These are phyloP conservation scores for Psittacula derbiana DNA, from an alignment of 2,797 vertebrate genomes.

Conservation along the genomic window DNA sequence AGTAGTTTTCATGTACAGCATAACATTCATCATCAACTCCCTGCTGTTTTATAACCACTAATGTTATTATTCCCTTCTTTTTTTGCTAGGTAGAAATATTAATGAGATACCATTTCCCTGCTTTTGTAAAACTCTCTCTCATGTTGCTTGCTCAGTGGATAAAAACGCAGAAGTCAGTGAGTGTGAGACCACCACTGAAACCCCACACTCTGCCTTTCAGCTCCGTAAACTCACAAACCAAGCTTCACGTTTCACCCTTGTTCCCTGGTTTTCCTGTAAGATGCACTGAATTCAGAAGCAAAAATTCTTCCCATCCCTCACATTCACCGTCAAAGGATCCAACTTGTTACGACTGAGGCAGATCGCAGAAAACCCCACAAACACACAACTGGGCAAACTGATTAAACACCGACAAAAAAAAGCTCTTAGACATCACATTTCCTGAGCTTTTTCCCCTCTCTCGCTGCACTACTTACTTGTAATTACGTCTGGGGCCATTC, in stretches of 20 bases:
- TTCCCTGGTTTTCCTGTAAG: background rate
- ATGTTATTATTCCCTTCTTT: background rate
- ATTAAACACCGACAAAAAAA: background rate
- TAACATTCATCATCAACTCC: slow-evolving; percentile 45
- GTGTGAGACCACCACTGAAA: background rate
- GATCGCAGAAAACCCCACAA: background rate
- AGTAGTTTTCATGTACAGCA: background rate
- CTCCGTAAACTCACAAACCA: background rate
- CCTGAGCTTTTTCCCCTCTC: slow-evolving; percentile 68
- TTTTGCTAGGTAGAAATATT: slow-evolving; percentile 11
- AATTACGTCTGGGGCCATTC: slow-evolving; percentile 74
- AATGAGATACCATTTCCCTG: background rate
- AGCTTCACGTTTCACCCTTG: background rate
- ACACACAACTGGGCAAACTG: background rate
- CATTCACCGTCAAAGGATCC: background rate
- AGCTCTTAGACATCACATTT: slow-evolving; percentile 52
- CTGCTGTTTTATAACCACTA: slow-evolving; percentile 15
- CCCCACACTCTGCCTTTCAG: background rate
- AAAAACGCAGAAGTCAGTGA: background rate
- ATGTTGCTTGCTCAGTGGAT: background rate
- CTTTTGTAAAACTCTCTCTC: slow-evolving; percentile 23
- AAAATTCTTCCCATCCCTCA: background rate
- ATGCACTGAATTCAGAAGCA: background rate
- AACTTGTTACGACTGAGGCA: accelerated
- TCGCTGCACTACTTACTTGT: slow-evolving; percentile 65